A percentile compares a stretch with the other conserved stretches of the same genome.
These are phyloP conservation scores for Trinectes maculatus DNA, from an alignment of 2,113 vertebrate genomes.

Conservation along the genomic window DNA sequence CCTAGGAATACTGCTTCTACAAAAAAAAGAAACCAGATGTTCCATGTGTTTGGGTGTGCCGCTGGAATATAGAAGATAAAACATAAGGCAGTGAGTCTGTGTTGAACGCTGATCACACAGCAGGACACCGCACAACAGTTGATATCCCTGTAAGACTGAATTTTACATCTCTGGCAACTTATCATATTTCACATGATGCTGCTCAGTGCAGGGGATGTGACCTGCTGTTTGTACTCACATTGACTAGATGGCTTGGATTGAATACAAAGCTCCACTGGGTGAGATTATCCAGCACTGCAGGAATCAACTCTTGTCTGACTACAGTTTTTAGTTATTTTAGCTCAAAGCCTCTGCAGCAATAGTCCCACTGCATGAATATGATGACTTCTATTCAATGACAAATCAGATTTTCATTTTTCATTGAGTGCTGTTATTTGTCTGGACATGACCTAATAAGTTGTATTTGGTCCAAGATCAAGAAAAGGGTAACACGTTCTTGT, in stretches of 20 bases:
- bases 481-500: too few relatives aligned
- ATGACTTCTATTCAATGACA: not conserved
- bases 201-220: not conserved
- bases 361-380: not conserved
- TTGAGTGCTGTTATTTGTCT: not conserved
- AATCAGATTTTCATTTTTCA: not conserved
- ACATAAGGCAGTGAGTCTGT: not conserved
- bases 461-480: not conserved
- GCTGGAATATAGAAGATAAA: not conserved
- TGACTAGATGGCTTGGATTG: not conserved
- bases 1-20: rapidly evolving
- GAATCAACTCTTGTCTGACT: not conserved
- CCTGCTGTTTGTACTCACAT: not conserved
- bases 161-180: not conserved
- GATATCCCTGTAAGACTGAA: not conserved
- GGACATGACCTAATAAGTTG: not conserved
- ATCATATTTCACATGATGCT: not conserved
- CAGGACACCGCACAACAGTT: not conserved
- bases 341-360: not conserved
- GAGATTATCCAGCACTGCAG: not conserved
- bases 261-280: not conserved
- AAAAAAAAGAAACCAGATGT: not conserved
- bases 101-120: not conserved
- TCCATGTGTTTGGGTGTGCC: not conserved
- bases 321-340: not conserved